phyloP scores from a whole-genome alignment of 2,888 invertebrate species.

The Pelosia muscerda region DNA sequence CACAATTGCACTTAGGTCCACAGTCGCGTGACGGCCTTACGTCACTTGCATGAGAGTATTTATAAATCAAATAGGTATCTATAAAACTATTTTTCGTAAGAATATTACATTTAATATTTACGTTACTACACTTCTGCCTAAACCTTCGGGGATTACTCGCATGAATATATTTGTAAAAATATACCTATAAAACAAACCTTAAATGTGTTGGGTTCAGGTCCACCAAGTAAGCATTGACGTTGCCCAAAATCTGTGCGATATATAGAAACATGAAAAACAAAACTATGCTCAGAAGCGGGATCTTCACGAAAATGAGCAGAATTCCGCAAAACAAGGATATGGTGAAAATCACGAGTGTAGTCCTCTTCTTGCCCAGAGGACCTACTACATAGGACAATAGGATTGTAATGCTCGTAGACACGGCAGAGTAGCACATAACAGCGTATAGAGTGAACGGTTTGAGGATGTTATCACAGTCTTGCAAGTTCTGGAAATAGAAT shows the following conservation, averaged over 20 bases:
- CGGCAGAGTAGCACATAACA: constrained; percentile 72
- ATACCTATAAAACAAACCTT: constrained; percentile 67
- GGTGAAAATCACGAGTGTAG: constrained; percentile 64
- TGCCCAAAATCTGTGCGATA: constrained; percentile 72
- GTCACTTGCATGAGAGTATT: no score
- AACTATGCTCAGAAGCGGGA: constrained; percentile 69
- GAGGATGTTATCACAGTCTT: constrained; percentile 67
- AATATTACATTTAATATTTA: no score
- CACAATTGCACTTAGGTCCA: no score
- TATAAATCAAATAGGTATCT: no score
- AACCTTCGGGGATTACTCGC: no score
- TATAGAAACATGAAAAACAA: constrained; percentile 73
- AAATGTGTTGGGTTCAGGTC: constrained; percentile 78
- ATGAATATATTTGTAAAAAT: no score
- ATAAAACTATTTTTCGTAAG: no score
- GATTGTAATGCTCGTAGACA: constrained; percentile 58
- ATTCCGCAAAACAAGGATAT: constrained; percentile 61
- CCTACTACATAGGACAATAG: constrained; percentile 69
- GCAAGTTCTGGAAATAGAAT: constrained; percentile 47
- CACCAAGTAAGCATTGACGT: constrained; percentile 74
- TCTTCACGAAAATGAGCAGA: constrained; percentile 62
- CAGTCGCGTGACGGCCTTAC: no score
- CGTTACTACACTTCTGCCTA: no score
- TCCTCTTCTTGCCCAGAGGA: constrained; percentile 66
- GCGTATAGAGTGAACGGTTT: constrained; percentile 70